Evolutionary conservation across 1,140 invertebrate genomes (phyloP), one percentile per base, ranked within the genome.

Genomic region (Neuroterus valhalla): DNA sequence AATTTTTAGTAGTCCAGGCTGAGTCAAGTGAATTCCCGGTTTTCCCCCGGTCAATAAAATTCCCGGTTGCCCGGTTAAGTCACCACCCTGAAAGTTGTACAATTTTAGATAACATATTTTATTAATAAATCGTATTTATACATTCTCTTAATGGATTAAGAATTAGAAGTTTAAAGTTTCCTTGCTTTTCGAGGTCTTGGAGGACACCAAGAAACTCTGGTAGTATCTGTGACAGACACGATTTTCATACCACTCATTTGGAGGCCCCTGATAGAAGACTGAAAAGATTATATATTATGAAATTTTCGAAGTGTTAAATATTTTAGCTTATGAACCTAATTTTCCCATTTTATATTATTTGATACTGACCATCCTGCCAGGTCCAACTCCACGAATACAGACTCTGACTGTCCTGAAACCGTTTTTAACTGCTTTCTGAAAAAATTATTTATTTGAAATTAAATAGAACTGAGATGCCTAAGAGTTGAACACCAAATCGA

Each of bases 251-350:
- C 97, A 69, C 94, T 93, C 93, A 98, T 95, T 88, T 97, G 93
- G 15, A 99, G 86, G 5, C 97, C 98, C 92, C 98, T 98, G 44
- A 99, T 93, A n/a, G 96, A 93, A 72, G 96, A 93, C 96, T 97
- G 88, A 71, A 87, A 80, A 14, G 15, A 42, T 15, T 21, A 66
- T 26, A 10, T 26, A 1, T 26, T 17, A n/a, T 43, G 31, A 19
- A 31, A 68, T 68, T 31, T 67, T 67, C 42, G 19, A 12, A 46
- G 67, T 2, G 15, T 26, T 10, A 44, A 72, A 68, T 17, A 52
- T 78, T 73, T 43, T 68, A 66, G 21, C 75, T 48, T 8, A 11
- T 8, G 26, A 26, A 11, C 14, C 14, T 8, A 38, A 31, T 62
- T 15, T 15, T 4, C 21, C 3, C 14, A 8, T 12, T 55, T 71